These are phyloP conservation scores for Alviniconcha marisindica DNA, from an alignment of 1,140 invertebrate species.

Conservation along the genomic window DNA sequence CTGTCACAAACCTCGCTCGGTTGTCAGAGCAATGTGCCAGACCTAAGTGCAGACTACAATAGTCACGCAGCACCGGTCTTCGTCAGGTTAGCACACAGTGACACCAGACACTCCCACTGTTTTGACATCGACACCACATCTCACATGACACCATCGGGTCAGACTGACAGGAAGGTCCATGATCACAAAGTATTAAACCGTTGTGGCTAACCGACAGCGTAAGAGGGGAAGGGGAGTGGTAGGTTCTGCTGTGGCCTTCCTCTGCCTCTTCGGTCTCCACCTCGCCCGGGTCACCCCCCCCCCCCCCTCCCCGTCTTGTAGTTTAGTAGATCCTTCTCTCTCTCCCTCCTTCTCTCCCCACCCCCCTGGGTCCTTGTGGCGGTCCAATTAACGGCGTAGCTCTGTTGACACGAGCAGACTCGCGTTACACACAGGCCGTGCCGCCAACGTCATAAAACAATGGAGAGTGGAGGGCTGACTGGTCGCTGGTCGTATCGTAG, in stretches of 20 bases:
- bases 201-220: background rate
- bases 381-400: background rate
- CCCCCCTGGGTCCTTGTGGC: background rate
- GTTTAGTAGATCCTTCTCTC: background rate
- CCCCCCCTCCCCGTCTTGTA: background rate
- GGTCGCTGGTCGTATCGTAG: no score
- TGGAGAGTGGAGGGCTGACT: background rate
- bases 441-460: background rate
- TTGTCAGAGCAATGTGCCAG: no score
- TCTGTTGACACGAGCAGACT: constrained; percentile 8
- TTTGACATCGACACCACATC: background rate
- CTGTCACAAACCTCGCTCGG: no score
- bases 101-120: no score
- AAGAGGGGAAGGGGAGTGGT: no score
- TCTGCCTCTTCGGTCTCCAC: background rate
- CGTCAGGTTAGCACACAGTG: no score
- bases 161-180: background rate
- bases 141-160: background rate
- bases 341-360: background rate
- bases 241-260: background rate
- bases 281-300: background rate
- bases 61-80: no score
- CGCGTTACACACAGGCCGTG: background rate
- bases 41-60: no score
- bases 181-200: background rate